phyloP scores from a whole-genome alignment of 2,113 vertebrate genomes.

The Stigmatopora argus region DNA sequence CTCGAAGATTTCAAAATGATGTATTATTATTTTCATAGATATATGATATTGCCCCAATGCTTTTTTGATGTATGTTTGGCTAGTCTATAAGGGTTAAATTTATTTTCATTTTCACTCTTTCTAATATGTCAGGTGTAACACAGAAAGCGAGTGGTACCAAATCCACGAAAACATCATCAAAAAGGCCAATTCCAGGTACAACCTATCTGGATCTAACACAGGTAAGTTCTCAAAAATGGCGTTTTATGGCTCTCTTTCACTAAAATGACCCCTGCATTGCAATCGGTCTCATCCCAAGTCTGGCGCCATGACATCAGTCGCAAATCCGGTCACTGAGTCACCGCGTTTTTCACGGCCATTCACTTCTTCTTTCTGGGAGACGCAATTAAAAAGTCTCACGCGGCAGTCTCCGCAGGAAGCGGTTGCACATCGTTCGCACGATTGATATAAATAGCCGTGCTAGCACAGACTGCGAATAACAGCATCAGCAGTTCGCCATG shows the following conservation, averaged over 20 bases:
- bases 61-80: neutral
- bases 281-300: slow-evolving; percentile 2
- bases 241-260: neutral
- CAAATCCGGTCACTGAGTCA: slow-evolving; percentile 13
- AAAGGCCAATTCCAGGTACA: slow-evolving; percentile 92
- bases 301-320: neutral
- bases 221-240: slow-evolving; percentile 67
- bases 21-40: too few species aligned
- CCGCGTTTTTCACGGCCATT: neutral
- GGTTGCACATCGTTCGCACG: slow-evolving; percentile 26
- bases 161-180: slow-evolving; percentile 98
- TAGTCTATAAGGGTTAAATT: neutral
- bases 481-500: slow-evolving; percentile 49
- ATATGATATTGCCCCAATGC: too few species aligned
- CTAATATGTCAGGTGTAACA: slow-evolving; percentile 82
- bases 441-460: slow-evolving; percentile 48
- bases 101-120: neutral
- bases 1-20: too few species aligned
- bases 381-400: neutral
- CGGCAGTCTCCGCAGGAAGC: slow-evolving; percentile 28
- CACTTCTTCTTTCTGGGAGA: slow-evolving; percentile 29
- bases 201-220: slow-evolving; percentile 91
- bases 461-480: slow-evolving; percentile 26
- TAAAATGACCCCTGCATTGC: neutral
- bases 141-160: slow-evolving; percentile 95